Evolutionary conservation across 1,140 invertebrate species (phyloP).

Genomic region (Cecropterus lyciades): DNA sequence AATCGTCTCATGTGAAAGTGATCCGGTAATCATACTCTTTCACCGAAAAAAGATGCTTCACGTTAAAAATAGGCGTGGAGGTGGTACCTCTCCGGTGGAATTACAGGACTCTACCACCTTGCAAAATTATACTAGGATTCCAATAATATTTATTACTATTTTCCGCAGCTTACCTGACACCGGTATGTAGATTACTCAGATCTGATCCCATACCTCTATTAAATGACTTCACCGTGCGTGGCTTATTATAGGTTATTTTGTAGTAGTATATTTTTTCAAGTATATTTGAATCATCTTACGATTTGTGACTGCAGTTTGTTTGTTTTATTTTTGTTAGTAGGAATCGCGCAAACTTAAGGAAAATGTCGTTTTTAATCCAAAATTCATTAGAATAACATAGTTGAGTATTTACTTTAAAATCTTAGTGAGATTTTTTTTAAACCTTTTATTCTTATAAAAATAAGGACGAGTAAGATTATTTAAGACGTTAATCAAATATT

Average conservation of each 20-base stretch:
- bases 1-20: too few species aligned
- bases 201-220: slow-evolving; percentile 18
- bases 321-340: not conserved
- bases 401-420: too few species aligned
- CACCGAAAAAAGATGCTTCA: too few species aligned
- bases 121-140: not conserved
- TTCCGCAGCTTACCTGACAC: slow-evolving; percentile 13
- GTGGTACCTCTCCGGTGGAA: too few species aligned
- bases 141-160: not conserved
- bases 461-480: too few species aligned
- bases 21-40: too few species aligned
- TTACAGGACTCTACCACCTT: too few species aligned
- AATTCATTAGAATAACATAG: too few species aligned
- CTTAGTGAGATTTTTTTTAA: too few species aligned
- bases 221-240: slow-evolving; percentile 25
- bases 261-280: slow-evolving; percentile 14
- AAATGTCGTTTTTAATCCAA: not conserved
- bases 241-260: slow-evolving; percentile 23
- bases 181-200: slow-evolving; percentile 20
- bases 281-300: slow-evolving; percentile 7
- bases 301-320: not conserved
- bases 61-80: too few species aligned
- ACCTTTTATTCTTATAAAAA: too few species aligned
- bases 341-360: slow-evolving; percentile 1
- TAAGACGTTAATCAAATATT: too few species aligned